These are phyloP conservation scores for Cylloceria caligata DNA, from an alignment of 2,888 invertebrate genomes.

Conservation along the genomic window DNA sequence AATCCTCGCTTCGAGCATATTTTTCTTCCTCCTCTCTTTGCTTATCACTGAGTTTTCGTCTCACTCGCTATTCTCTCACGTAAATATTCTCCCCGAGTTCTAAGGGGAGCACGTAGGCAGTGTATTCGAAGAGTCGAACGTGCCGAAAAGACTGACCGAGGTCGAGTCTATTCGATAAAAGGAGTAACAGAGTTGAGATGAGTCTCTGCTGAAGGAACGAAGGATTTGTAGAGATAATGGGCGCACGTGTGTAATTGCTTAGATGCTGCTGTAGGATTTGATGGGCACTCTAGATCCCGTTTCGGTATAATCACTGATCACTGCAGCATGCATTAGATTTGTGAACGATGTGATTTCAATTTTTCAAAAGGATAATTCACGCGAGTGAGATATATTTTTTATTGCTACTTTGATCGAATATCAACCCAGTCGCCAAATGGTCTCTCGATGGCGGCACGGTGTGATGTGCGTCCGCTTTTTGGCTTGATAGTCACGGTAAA, in stretches of 20 bases:
- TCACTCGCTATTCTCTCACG: neutral
- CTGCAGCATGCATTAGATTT: neutral
- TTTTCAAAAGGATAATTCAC: neutral
- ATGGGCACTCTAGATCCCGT: neutral
- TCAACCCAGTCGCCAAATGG: no score
- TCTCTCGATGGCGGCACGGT: no score
- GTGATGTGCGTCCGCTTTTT: no score
- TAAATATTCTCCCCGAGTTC: neutral
- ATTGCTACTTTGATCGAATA: no score
- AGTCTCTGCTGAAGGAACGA: conserved; percentile 1
- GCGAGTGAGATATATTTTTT: neutral
- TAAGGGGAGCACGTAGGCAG: conserved; percentile 8
- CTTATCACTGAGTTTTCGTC: conserved; percentile 1
- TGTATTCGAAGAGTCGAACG: conserved; percentile 19
- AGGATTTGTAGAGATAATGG: conserved; percentile 26
- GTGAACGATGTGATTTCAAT: neutral
- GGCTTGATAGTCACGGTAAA: no score
- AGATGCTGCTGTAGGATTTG: neutral
- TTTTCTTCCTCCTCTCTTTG: conserved; percentile 21
- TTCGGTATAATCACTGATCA: conserved; percentile 9
- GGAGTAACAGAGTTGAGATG: neutral
- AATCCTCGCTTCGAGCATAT: conserved; percentile 12
- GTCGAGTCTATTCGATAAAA: conserved; percentile 14
- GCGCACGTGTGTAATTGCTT: conserved; percentile 28
- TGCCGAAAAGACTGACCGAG: conserved; percentile 37